Evolutionary conservation across 2,888 invertebrate genomes (phyloP).

Genomic region (Eupithecia exiguata): DNA sequence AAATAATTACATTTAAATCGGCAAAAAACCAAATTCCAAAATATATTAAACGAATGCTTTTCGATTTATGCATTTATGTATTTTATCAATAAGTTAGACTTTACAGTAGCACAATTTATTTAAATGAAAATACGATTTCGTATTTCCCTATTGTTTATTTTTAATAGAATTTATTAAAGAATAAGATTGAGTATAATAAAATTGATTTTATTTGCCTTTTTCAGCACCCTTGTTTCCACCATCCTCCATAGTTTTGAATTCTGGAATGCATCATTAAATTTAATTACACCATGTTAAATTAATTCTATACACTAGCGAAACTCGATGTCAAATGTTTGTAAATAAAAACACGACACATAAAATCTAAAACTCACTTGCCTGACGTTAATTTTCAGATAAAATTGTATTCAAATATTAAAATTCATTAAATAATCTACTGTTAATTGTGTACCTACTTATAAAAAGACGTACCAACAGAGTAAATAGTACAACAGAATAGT

Average conservation of each 20-base stretch:
- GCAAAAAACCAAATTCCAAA: conserved; percentile 13
- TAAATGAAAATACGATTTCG: conserved; percentile 35
- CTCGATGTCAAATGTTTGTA: too few species aligned
- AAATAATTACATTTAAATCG: background rate
- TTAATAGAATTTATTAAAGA: conserved; percentile 52
- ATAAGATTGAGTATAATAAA: conserved; percentile 52
- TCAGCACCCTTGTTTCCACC: background rate
- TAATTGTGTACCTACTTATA: too few species aligned
- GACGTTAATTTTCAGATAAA: too few species aligned
- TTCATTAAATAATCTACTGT: too few species aligned
- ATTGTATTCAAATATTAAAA: too few species aligned
- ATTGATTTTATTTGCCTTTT: conserved; percentile 46
- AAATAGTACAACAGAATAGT: too few species aligned
- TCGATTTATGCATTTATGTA: conserved; percentile 36
- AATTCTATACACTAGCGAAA: background rate
- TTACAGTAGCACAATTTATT: conserved; percentile 46
- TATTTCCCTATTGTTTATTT: conserved; percentile 40
- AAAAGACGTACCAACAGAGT: too few species aligned
- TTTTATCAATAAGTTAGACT: conserved; percentile 28
- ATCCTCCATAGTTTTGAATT: background rate
- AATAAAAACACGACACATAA: too few species aligned
- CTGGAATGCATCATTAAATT: background rate
- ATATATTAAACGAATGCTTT: conserved; percentile 11
- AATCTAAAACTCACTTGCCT: too few species aligned
- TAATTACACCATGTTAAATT: background rate